These are phyloP conservation scores for Sander vitreus DNA, from an alignment of 2,113 vertebrate species.

Conservation along the genomic window DNA sequence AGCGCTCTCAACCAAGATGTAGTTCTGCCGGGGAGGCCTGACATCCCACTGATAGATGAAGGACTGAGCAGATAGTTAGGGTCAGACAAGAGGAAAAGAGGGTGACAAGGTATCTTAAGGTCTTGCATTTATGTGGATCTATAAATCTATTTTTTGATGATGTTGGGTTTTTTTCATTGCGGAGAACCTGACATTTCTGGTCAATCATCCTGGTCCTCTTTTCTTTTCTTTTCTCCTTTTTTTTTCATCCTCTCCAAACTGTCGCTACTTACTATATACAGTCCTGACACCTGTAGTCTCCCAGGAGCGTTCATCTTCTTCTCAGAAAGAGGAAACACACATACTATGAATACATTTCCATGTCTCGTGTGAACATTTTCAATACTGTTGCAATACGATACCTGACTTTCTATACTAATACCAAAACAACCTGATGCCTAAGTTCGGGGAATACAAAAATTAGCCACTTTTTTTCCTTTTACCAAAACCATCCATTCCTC, in stretches of 20 bases:
- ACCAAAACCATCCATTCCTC: background rate
- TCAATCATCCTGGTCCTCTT: background rate
- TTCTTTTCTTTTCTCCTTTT: background rate
- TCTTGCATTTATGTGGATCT: background rate
- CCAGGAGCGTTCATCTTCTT: background rate
- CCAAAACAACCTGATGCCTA: background rate
- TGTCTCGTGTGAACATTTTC: background rate
- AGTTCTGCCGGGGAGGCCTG: conserved; percentile 57
- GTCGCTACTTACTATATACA: background rate
- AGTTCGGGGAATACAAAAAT: background rate
- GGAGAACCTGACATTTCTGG: background rate
- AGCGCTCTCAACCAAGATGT: conserved; percentile 70
- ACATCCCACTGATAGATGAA: conserved; percentile 60
- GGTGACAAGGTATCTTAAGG: background rate
- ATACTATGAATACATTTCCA: background rate
- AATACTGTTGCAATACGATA: background rate
- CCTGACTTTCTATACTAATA: background rate
- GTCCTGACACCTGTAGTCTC: conserved; percentile 2
- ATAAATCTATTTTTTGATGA: background rate
- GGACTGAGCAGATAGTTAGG: conserved; percentile 16
- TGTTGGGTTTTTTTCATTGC: background rate
- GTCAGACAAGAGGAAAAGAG: background rate
- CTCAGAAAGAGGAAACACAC: background rate
- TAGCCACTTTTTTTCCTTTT: background rate
- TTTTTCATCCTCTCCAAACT: background rate